Base-by-base conservation (phyloP, 2,888 invertebrate genomes). In the Noctua janthe region DNA sequence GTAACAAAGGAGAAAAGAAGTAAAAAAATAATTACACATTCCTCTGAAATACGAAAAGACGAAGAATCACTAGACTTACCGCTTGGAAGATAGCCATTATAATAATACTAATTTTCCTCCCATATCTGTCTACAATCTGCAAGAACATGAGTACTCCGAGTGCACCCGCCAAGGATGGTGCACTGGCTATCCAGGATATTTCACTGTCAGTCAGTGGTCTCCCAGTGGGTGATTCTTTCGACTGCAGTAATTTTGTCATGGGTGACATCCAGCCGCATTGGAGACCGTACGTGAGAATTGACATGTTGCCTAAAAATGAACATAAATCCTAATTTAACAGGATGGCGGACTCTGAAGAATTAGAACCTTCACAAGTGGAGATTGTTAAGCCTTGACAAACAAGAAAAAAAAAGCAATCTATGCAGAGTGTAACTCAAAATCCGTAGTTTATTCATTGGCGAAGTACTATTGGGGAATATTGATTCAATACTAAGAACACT, bases 261-360 rank as follows among this genome's bases (percentile, higher is more conserved):
- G 97, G 96, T 0, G 97, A 96, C 1, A 96, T 91, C 96, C 97
- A 97, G 6, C 97, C 97, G 5, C 93, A 90, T 83, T 95, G 95
- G 4, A 95, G 92, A 0, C 97, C 97, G 76, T 96, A 94, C 54
- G 94, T 94, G n/a, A 97, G 91, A 13, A 95, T 87, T 23, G 95
- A 89, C 64, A 95, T 78, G 83, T 95, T 96, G 7, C 93, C 97
- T 97, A 91, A 20, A 92, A 87, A 67, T 11, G 2, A 15, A 59
- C 17, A 13, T 15, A 2, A 35, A 49, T 23, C 47, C 0, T 39
- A 10, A 76, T 29, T 17, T n/a, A 13, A 17, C 20, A 13, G 23
- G 0, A 20, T 39, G 29, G 10, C 2, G 7, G 6, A 56, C n/a
- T 39, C 39, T 8, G 15, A 56, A 29, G 3, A 54, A 47, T 29